A percentile compares a stretch with the other conserved stretches of the same genome.
Evolutionary conservation across 2,888 invertebrate species (phyloP).

Genomic region (Abrostola triplasia): DNA sequence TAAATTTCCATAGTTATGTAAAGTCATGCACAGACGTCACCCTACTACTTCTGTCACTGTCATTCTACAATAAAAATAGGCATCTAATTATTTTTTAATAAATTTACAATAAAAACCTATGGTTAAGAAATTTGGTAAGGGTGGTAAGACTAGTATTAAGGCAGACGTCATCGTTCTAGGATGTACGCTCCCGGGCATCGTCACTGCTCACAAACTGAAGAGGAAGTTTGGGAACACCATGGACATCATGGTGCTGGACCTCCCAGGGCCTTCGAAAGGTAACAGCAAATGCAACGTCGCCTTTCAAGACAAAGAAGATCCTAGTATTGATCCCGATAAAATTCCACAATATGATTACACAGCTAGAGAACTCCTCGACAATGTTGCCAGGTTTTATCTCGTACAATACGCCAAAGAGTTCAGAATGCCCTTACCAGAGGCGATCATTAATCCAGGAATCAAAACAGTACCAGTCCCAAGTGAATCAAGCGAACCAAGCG

Average conservation of each 20-base stretch:
- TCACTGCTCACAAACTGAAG: slow-evolving; percentile 81
- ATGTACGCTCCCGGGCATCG: slow-evolving; percentile 81
- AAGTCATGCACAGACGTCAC: background rate
- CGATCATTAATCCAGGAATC: slow-evolving; percentile 67
- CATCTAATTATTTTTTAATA: background rate
- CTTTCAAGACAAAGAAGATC: slow-evolving; percentile 61
- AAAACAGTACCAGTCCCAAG: slow-evolving; percentile 10
- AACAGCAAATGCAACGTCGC: slow-evolving; percentile 71
- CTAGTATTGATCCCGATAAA: slow-evolving; percentile 23
- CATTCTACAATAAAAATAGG: slow-evolving; percentile 8
- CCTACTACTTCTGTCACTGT: slow-evolving; percentile 3
- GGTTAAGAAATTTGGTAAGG: slow-evolving; percentile 51
- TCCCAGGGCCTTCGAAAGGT: slow-evolving; percentile 47
- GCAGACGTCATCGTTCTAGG: slow-evolving; percentile 83
- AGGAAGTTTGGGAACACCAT: slow-evolving; percentile 78
- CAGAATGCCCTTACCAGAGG: slow-evolving; percentile 72
- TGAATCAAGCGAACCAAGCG: background rate
- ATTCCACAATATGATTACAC: slow-evolving; percentile 35
- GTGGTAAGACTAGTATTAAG: slow-evolving; percentile 61
- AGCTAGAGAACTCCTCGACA: slow-evolving; percentile 60
- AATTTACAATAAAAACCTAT: slow-evolving; percentile 34
- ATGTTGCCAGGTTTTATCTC: slow-evolving; percentile 70
- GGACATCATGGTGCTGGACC: slow-evolving; percentile 79
- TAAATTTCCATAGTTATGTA: background rate
- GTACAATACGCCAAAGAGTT: slow-evolving; percentile 73